Conservation (phyloP, 2,888 invertebrate genomes). For the Ethmia dodecea region DNA sequence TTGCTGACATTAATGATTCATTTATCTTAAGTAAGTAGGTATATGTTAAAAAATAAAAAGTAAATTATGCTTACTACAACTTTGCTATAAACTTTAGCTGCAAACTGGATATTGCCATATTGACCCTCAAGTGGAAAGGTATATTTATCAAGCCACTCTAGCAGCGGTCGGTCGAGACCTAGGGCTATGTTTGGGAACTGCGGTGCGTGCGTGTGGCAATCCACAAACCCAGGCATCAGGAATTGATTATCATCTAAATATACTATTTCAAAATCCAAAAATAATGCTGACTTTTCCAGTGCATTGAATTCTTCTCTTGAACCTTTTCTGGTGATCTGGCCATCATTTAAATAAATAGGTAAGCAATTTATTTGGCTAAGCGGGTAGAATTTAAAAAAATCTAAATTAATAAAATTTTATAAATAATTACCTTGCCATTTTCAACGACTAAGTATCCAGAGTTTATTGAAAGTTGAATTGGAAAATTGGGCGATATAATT, state of each 20-base stretch:
- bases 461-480: conserved; percentile 39
- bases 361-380: too few relatives aligned
- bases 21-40: too few relatives aligned
- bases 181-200: conserved; percentile 92
- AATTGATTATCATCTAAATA: conserved; percentile 74
- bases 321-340: conserved; percentile 49
- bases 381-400: too few relatives aligned
- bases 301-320: conserved; percentile 32
- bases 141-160: conserved; percentile 91
- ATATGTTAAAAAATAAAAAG: too few relatives aligned
- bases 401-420: too few relatives aligned
- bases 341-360: too few relatives aligned
- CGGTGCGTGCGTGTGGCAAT: conserved; percentile 93
- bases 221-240: conserved; percentile 91
- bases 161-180: conserved; percentile 86
- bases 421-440: conserved; percentile 10
- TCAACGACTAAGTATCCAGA: conserved; percentile 64
- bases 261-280: conserved; percentile 31
- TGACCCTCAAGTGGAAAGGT: conserved; percentile 90
- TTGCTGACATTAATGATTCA: too few relatives aligned
- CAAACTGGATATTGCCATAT: conserved; percentile 83
- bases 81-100: conserved; percentile 82
- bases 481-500: conserved; percentile 39
- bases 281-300: conserved; percentile 25
- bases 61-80: conserved; percentile 89